Base-by-base conservation (phyloP, 92 coral and sea anemone genomes). In the Zoanthus sansibaricus region DNA sequence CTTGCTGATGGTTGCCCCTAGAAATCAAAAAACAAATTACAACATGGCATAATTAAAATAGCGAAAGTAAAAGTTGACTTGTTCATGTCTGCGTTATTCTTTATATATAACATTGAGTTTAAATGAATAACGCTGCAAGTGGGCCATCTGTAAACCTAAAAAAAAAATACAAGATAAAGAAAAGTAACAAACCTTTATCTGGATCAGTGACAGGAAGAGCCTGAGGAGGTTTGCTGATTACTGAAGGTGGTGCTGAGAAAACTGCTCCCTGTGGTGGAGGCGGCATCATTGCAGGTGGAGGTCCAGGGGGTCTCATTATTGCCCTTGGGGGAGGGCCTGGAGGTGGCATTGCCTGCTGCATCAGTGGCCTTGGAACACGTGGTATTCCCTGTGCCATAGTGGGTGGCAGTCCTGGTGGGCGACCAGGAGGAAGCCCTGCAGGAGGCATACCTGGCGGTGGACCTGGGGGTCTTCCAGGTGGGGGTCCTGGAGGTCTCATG, bases 181-280 rank as follows among this genome's bases (percentile, higher is more conserved):
- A 18, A 42, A 10, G 54, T 14, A 9, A 59, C 84, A 1, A 9
- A 91, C 94, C 94, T 91, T 84, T 91, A 48, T 84, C 94, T 70
- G 33, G 72, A 56, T 94, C 96, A 16, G 85, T 59, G 64, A 87
- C 86, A 48, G 87, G 89, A 62, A 77, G 88, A 70, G 98, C 93
- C 59, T 90, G 90, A 44, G 99, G 95, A 49, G 98, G 99, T 76
- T 92, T 97, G 77, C 98, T 90, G 42, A 97, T 97, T 54, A 97
- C 96, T 17, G 99, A 93, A 4, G 99, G 99, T 2, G 99, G 99
- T 31, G 99, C 99, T 21, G 99, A 97, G 79, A 97, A 88, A 44
- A 97, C 93, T 14, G 99, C 98, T 16, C 99, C 99, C 71, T 93
- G 98, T 17, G 92, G 96, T n/a, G 94, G 88, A 25, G 94, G 93